phyloP scores from a whole-genome alignment of 2,888 invertebrate genomes.

The Belgica antarctica region DNA sequence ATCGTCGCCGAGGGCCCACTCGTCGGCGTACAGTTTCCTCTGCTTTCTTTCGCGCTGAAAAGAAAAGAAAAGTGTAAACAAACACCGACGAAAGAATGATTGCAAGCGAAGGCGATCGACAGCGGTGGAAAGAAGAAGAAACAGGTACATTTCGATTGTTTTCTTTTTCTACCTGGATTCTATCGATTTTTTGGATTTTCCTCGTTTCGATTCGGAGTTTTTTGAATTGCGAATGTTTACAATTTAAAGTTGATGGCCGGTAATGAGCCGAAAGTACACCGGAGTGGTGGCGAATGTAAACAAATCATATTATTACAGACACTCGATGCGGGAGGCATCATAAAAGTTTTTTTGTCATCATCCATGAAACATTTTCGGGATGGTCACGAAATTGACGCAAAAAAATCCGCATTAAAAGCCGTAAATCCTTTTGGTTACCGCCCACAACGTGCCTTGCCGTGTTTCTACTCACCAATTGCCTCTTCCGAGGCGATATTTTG shows the following conservation, averaged over 20 bases:
- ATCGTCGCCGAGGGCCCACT: slow-evolving; percentile 84
- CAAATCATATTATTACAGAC: neutral
- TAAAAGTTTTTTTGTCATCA: neutral
- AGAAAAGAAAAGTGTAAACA: slow-evolving; percentile 44
- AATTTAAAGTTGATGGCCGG: too few relatives aligned
- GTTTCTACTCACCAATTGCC: slow-evolving; percentile 32
- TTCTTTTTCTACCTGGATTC: slow-evolving; percentile 37
- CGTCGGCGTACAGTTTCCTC: slow-evolving; percentile 89
- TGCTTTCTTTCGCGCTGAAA: slow-evolving; percentile 84
- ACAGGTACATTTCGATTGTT: slow-evolving; percentile 6
- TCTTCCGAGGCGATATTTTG: slow-evolving; percentile 34
- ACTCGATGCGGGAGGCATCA: neutral
- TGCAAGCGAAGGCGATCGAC: neutral
- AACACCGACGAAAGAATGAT: neutral
- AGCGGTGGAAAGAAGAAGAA: neutral
- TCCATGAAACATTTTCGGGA: neutral
- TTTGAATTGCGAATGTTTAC: too few relatives aligned
- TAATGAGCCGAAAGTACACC: neutral
- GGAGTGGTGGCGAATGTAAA: neutral
- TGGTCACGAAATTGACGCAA: neutral
- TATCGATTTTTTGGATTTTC: slow-evolving; percentile 42
- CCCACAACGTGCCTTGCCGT: neutral
- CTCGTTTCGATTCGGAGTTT: too few relatives aligned
- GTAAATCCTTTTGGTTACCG: neutral
- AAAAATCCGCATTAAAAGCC: neutral